Evolutionary conservation across 2,888 invertebrate genomes (phyloP), one percentile per base, ranked within the genome.

Genomic region (Caprella mutica): DNA sequence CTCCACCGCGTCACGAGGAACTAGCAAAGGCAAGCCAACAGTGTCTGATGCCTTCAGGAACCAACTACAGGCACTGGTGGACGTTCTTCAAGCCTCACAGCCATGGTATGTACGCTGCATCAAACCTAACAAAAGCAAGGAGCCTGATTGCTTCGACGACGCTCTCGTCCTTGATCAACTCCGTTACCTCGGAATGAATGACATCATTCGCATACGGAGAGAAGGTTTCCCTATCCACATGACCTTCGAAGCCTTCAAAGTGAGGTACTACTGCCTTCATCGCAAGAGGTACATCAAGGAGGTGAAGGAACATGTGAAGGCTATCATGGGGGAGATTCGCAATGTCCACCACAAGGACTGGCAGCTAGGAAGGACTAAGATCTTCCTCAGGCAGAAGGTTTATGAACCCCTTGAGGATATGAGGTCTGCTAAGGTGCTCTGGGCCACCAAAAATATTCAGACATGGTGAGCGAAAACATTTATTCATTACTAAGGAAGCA

Each of bases 81-180:
- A 91, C 69, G 88, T 91, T 68, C 76, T 92, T 2, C 89, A 91
- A 72, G 85, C 81, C 24, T 90, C 91, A 1, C 89, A 86, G 56
- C 89, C 90, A 2, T 91, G 90, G 91, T 86, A 91, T 72, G 90
- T 90, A 33, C 80, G 92, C 43, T 92, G 92, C 72, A 91, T 92
- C 68, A 92, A 92, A 69, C 91, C 92, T 0, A 92, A 92, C 72
- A 81, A 84, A 72, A 79, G 84, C 68, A 92, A 92, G 72, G 78
- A 80, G 54, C 80, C 88, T 0, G 81, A 88, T 69, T 80, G 81
- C 69, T 92, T 85, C 73, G 84, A 84, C 71, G 82, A 84, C 58
- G 80, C 81, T 55, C 76, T 91, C 58, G 91, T 92, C 1, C 75
- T 87, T 67, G 89, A 90, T 69, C 92, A 92, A 73, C 76, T 92